A percentile compares a stretch with the other conserved stretches of the same genome.
Evolutionary conservation across 2,888 invertebrate genomes (phyloP).

Genomic region (Tetanocera ferruginea): DNA sequence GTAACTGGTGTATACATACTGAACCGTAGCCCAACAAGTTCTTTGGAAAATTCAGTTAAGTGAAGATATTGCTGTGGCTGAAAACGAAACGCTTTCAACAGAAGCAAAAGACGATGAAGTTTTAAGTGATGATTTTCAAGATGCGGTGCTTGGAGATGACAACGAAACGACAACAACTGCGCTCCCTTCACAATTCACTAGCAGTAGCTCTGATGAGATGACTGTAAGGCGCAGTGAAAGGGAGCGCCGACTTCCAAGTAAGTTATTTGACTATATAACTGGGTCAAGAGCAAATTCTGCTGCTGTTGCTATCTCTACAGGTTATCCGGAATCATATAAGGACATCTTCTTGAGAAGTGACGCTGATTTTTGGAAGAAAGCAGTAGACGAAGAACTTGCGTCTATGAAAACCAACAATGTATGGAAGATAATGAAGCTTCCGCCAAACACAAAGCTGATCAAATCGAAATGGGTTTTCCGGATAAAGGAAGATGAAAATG

Average conservation of each 20-base stretch:
- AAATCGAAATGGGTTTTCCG: not conserved
- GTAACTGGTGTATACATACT: too few species aligned
- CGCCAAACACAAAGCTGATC: not conserved
- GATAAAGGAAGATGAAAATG: not conserved
- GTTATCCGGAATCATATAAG: not conserved
- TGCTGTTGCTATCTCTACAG: too few species aligned
- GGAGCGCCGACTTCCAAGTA: not conserved
- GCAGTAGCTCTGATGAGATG: not conserved
- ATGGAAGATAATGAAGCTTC: too few species aligned
- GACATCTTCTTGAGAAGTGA: not conserved
- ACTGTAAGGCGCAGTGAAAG: not conserved
- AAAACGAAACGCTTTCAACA: not conserved
- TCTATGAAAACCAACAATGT: too few species aligned
- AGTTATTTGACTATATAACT: not conserved
- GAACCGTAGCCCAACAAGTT: too few species aligned
- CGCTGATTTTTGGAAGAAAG: not conserved
- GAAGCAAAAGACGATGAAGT: not conserved
- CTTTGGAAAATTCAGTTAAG: too few species aligned
- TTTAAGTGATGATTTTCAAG: not conserved
- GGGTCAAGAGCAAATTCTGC: too few species aligned
- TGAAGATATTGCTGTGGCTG: too few species aligned
- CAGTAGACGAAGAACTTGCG: too few species aligned
- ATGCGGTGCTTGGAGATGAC: not conserved
- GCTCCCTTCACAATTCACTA: not conserved
- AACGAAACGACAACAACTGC: not conserved